Evolutionary conservation across 2,797 vertebrate genomes (phyloP).

Genomic region (Lithobates pipiens): DNA sequence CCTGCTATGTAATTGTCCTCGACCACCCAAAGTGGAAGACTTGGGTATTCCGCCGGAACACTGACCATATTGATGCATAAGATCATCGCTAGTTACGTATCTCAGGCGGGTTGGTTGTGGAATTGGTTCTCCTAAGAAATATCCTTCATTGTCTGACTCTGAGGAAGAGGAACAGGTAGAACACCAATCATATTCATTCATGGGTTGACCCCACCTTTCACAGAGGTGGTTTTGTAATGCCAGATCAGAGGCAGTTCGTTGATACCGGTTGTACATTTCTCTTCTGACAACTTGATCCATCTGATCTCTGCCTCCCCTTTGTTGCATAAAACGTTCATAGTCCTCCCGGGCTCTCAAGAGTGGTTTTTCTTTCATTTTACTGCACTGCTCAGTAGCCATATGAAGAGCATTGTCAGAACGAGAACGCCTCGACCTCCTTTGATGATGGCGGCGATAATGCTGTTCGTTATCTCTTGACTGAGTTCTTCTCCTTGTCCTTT

Average conservation of each 20-base stretch:
- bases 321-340: constrained; percentile 88
- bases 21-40: constrained; percentile 77
- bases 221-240: constrained; percentile 91
- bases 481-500: constrained; percentile 83
- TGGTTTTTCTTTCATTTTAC: constrained; percentile 83
- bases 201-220: constrained; percentile 86
- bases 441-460: constrained; percentile 85
- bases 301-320: constrained; percentile 82
- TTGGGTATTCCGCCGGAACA: constrained; percentile 77
- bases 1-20: constrained; percentile 89
- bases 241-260: constrained; percentile 94
- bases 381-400: constrained; percentile 85
- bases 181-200: constrained; percentile 94
- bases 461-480: constrained; percentile 80
- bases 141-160: constrained; percentile 96
- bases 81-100: constrained; percentile 92
- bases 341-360: constrained; percentile 85
- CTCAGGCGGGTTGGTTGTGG: constrained; percentile 91
- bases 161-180: constrained; percentile 98
- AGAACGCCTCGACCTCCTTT: constrained; percentile 87
- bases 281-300: constrained; percentile 81
- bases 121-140: constrained; percentile 96
- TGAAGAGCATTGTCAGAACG: constrained; percentile 97
- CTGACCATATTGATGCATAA: constrained; percentile 91
- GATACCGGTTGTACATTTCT: constrained; percentile 89